These are phyloP conservation scores for Menidia menidia DNA, from an alignment of 2,797 vertebrate species.

Conservation along the genomic window DNA sequence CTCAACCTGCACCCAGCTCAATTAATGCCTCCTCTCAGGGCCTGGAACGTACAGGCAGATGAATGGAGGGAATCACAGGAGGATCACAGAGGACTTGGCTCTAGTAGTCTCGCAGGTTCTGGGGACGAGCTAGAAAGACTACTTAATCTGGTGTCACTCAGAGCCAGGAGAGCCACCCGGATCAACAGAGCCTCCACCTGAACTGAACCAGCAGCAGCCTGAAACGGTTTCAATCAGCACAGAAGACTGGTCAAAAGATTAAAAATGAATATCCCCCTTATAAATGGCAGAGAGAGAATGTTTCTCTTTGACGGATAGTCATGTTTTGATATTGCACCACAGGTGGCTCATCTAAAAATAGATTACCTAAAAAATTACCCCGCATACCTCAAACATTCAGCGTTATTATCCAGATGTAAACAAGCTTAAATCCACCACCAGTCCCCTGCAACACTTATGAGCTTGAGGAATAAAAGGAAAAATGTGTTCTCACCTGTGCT, in stretches of 20 bases:
- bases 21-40: conserved; percentile 74
- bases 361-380: conserved; percentile 48
- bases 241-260: conserved; percentile 29
- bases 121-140: conserved; percentile 80
- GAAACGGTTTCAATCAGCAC: conserved; percentile 67
- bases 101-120: conserved; percentile 45
- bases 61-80: conserved; percentile 62
- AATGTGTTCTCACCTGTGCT: conserved; percentile 54
- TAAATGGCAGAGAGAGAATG: conserved; percentile 19
- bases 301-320: conserved; percentile 45
- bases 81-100: conserved; percentile 32
- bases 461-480: conserved; percentile 43
- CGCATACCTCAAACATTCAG: conserved; percentile 44
- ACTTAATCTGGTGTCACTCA: conserved; percentile 79
- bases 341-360: conserved; percentile 40
- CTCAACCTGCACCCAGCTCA: conserved; percentile 77
- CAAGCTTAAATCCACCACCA: conserved; percentile 62
- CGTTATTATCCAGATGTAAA: conserved; percentile 54
- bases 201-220: conserved; percentile 67
- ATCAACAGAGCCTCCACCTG: conserved; percentile 66
- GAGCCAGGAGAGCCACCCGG: conserved; percentile 75
- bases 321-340: conserved; percentile 40
- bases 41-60: conserved; percentile 70
- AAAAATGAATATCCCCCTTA: conserved; percentile 35
- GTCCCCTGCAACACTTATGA: conserved; percentile 53